Evolutionary conservation across 2,888 invertebrate genomes (phyloP).

Genomic region (Myathropa florea): DNA sequence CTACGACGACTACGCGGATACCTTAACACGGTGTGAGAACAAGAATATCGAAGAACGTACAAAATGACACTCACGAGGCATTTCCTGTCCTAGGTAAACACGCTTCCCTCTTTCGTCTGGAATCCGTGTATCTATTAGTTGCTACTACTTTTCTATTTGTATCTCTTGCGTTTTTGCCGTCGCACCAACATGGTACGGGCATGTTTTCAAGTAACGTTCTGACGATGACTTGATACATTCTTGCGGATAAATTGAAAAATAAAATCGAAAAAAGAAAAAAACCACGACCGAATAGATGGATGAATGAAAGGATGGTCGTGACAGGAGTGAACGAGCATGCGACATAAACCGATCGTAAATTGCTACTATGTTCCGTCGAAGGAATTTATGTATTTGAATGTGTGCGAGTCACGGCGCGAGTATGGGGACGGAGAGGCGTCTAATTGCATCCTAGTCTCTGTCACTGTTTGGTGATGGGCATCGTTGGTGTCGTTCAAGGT

Average conservation of each 20-base stretch:
- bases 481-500: constrained; percentile 14
- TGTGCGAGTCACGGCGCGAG: no score
- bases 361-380: background rate
- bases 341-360: no score
- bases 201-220: constrained; percentile 48
- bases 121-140: constrained; percentile 50
- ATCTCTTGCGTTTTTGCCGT: constrained; percentile 8
- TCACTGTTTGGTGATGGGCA: constrained; percentile 16
- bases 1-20: constrained; percentile 3
- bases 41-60: no score
- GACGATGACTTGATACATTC: constrained; percentile 66
- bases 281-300: background rate
- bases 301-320: background rate
- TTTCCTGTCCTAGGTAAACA: constrained; percentile 36
- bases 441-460: constrained; percentile 35
- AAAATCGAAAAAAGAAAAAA: background rate
- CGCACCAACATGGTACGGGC: constrained; percentile 43
- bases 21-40: constrained; percentile 57
- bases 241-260: constrained; percentile 56
- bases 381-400: no score
- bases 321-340: background rate
- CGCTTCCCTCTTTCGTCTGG: background rate
- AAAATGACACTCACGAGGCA: constrained; percentile 20
- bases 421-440: background rate
- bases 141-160: background rate